A percentile compares a stretch with the other conserved stretches of the same genome.
Evolutionary conservation across 2,888 invertebrate genomes (phyloP).

Genomic region (Ferrisia virgata): DNA sequence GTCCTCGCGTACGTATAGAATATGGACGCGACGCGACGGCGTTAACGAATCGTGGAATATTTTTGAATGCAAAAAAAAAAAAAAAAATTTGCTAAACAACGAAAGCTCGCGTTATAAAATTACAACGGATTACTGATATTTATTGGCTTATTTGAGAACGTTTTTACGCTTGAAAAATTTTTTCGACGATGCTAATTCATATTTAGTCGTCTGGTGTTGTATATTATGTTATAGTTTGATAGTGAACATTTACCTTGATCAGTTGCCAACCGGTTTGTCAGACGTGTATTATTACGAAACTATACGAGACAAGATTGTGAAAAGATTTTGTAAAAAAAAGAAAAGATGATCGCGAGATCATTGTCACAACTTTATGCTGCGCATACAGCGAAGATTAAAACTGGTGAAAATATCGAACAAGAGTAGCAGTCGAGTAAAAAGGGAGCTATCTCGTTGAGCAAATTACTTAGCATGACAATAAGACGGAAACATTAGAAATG

Average conservation of each 20-base stretch:
- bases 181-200: no score
- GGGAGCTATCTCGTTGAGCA: slow-evolving; percentile 1
- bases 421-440: neutral
- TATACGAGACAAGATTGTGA: neutral
- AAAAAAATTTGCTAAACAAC: neutral
- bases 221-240: no score
- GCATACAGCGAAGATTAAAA: neutral
- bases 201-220: no score
- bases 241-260: no score
- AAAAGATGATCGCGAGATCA: neutral
- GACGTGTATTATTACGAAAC: neutral
- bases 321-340: neutral
- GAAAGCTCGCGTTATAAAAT: neutral
- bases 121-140: neutral
- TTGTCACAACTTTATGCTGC: neutral
- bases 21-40: neutral
- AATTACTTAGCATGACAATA: slow-evolving; percentile 45
- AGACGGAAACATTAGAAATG: slow-evolving; percentile 42
- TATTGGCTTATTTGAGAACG: neutral
- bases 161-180: neutral
- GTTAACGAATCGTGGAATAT: neutral
- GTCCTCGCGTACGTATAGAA: neutral
- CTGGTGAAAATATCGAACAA: neutral
- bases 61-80: neutral
- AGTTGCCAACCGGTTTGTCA: neutral